Conservation (phyloP, 2,797 vertebrate species). For the Poecilia gillii region DNA sequence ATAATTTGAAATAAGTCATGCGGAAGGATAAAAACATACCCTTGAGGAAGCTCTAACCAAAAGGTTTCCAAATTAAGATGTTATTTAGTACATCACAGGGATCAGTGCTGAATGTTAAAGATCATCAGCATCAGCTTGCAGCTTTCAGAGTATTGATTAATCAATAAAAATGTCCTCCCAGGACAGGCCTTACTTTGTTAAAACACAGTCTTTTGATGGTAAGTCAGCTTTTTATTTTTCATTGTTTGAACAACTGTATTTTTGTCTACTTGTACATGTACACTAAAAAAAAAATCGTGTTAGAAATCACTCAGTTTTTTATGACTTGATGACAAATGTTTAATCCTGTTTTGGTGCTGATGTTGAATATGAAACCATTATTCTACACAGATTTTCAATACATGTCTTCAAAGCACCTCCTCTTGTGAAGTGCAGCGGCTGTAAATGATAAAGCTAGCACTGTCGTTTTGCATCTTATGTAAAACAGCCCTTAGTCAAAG, state of each 20-base stretch:
- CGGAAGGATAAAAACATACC: slow-evolving; percentile 44
- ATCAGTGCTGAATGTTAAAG: slow-evolving; percentile 60
- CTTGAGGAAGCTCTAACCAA: slow-evolving; percentile 36
- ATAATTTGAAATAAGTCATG: slow-evolving; percentile 51
- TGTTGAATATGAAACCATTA: slow-evolving; percentile 17
- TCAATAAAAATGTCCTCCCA: slow-evolving; percentile 46
- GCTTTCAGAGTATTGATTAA: slow-evolving; percentile 51
- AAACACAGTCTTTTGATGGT: slow-evolving; percentile 2
- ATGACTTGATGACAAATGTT: neutral
- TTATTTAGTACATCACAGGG: slow-evolving; percentile 27
- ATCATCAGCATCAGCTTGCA: slow-evolving; percentile 26
- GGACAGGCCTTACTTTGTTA: slow-evolving; percentile 37
- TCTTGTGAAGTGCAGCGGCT: neutral
- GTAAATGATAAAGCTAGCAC: neutral
- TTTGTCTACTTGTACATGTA: neutral
- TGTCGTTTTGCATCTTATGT: neutral
- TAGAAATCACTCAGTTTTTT: slow-evolving; percentile 18
- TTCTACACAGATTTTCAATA: slow-evolving; percentile 35
- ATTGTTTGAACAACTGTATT: slow-evolving; percentile 23
- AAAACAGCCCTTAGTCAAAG: neutral
- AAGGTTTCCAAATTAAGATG: slow-evolving; percentile 37
- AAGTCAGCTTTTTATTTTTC: slow-evolving; percentile 19
- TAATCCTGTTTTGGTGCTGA: neutral
- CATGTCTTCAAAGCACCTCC: slow-evolving; percentile 11
- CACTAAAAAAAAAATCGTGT: neutral